A percentile compares a stretch with the other conserved stretches of the same genome.
Conservation (phyloP, 1,140 invertebrate species). For the Euglossa dilemma region DNA sequence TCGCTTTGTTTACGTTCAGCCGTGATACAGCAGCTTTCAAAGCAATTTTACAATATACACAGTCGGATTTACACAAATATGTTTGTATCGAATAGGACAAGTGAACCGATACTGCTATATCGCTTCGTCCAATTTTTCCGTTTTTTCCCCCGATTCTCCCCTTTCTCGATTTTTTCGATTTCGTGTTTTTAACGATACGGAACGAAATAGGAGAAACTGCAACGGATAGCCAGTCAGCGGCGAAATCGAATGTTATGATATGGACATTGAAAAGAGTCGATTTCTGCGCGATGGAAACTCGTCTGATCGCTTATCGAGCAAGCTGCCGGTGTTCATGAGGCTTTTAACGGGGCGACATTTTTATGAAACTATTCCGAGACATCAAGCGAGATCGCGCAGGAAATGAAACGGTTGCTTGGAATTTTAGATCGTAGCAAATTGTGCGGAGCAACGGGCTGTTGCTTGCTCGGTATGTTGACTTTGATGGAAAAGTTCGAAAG, state of each 20-base stretch:
- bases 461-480: too few species aligned
- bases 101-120: neutral
- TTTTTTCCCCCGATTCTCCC: neutral
- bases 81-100: neutral
- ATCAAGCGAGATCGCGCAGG: neutral
- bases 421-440: neutral
- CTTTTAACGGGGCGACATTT: neutral
- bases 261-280: neutral
- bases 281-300: neutral
- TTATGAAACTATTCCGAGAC: neutral
- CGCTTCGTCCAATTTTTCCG: neutral
- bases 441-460: too few species aligned
- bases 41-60: constrained; percentile 23
- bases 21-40: neutral
- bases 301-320: constrained; percentile 3
- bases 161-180: neutral
- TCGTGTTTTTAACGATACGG: neutral
- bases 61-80: constrained; percentile 10
- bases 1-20: neutral
- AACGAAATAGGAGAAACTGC: neutral
- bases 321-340: neutral
- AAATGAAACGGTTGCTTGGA: neutral
- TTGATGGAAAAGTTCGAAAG: too few species aligned
- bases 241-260: constrained; percentile 2
- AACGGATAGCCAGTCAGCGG: neutral